Conservation (phyloP, 1,140 invertebrate genomes). For the Drosophila pandora region DNA sequence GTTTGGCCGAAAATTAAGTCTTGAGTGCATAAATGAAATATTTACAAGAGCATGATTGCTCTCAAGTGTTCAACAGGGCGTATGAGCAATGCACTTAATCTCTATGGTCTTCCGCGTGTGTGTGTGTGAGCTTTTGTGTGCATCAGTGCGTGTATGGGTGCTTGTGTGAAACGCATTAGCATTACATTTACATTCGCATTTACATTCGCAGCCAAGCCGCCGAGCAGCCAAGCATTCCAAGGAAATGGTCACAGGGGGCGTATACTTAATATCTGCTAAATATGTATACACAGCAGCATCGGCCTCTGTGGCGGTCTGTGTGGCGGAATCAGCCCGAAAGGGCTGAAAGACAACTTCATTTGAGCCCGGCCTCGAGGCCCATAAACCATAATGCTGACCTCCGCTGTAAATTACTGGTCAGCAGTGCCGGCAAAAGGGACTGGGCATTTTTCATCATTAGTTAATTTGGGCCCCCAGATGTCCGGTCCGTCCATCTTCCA, state of each 20-base stretch:
- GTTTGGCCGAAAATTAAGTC: constrained; percentile 65
- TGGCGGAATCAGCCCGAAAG: not conserved
- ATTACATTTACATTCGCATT: constrained; percentile 56
- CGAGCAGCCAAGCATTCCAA: constrained; percentile 8
- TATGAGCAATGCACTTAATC: constrained; percentile 42
- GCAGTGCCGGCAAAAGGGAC: not conserved
- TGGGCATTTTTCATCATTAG: constrained; percentile 71
- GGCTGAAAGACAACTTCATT: constrained; percentile 58
- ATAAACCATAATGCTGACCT: constrained; percentile 65
- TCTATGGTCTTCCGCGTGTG: not conserved
- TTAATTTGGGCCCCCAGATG: constrained; percentile 59
- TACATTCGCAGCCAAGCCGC: constrained; percentile 6
- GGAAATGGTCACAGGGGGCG: constrained; percentile 43
- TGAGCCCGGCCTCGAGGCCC: constrained; percentile 28
- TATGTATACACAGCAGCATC: not conserved
- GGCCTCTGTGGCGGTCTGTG: constrained; percentile 17
- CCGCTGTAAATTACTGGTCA: constrained; percentile 52
- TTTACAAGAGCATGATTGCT: constrained; percentile 41
- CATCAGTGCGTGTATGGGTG: constrained; percentile 6
- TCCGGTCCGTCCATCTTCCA: not conserved
- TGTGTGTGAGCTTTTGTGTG: not conserved
- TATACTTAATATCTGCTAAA: constrained; percentile 70
- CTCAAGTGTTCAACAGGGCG: constrained; percentile 35
- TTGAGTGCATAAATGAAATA: constrained; percentile 57
- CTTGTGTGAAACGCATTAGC: constrained; percentile 54